A percentile compares a stretch with the other conserved stretches of the same genome.
phyloP scores from a whole-genome alignment of 30 jellyfish, hydroid and myxozoan genomes.

The Nemopilema nomurai region DNA sequence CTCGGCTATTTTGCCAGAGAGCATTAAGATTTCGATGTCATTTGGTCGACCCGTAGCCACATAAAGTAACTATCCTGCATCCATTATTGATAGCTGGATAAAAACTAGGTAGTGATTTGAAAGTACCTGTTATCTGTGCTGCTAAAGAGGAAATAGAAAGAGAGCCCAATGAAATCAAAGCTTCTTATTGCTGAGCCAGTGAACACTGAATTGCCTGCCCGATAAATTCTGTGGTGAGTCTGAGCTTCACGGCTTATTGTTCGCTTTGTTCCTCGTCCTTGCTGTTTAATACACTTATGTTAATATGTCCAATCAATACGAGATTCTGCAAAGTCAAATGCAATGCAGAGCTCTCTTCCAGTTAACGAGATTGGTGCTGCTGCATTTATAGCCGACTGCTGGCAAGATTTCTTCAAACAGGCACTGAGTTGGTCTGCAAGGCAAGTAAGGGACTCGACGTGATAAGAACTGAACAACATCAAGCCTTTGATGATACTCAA shows the following conservation, averaged over 20 bases:
- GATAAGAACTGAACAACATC: not conserved
- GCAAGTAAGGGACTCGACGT: not conserved
- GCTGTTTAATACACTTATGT: not conserved
- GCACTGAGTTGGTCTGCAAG: not conserved
- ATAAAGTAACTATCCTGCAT: slow-evolving; percentile 5
- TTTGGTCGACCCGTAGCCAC: slow-evolving; percentile 28
- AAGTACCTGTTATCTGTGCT: slow-evolving; percentile 23
- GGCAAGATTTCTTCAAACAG: not conserved
- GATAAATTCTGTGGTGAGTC: slow-evolving; percentile 31
- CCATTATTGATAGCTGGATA: slow-evolving; percentile 21
- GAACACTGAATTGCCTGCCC: not conserved
- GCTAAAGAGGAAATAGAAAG: not conserved
- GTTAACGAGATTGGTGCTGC: not conserved
- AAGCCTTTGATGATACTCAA: too few species aligned
- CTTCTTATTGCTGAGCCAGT: slow-evolving; percentile 21
- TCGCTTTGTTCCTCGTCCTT: not conserved
- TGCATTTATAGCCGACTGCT: not conserved
- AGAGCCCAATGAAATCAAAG: slow-evolving; percentile 17
- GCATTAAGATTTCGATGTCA: not conserved
- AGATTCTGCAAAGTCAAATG: not conserved
- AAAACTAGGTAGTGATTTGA: slow-evolving; percentile 21
- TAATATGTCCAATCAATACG: not conserved
- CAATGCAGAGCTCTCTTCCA: not conserved
- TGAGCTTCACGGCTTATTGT: not conserved
- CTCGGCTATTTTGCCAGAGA: not conserved